Evolutionary conservation across 1,140 invertebrate genomes (phyloP).

Genomic region (Vollenhovia emeryi): DNA sequence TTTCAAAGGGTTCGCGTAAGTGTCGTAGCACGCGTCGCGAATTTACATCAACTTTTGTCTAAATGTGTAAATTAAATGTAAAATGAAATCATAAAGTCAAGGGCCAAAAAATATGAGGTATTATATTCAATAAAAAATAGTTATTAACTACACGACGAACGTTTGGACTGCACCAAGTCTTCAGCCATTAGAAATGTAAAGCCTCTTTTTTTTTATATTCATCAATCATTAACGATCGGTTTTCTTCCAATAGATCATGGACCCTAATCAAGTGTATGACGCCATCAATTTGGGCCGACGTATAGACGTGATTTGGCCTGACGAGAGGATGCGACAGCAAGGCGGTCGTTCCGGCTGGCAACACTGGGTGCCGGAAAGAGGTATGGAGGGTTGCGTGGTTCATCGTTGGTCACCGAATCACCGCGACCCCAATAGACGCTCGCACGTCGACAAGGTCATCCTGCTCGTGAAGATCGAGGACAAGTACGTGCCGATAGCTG

Average conservation of each 20-base stretch:
- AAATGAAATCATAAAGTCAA: no score
- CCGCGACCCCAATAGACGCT: constrained; percentile 92
- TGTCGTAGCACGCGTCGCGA: constrained; percentile 21
- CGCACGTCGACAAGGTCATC: constrained; percentile 96
- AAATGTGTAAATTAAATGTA: neutral
- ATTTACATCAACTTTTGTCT: neutral
- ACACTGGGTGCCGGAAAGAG: constrained; percentile 94
- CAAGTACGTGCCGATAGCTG: constrained; percentile 96
- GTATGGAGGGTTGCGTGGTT: constrained; percentile 96
- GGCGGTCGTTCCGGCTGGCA: constrained; percentile 95
- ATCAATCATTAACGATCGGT: neutral
- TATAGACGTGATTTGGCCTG: constrained; percentile 97
- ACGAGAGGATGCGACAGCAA: constrained; percentile 92
- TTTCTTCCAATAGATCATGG: constrained; percentile 87
- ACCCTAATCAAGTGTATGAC: constrained; percentile 93
- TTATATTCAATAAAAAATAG: no score
- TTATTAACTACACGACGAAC: no score
- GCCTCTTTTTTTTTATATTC: neutral
- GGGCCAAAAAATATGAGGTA: no score
- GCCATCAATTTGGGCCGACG: constrained; percentile 95
- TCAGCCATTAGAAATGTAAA: neutral
- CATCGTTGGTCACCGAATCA: constrained; percentile 97
- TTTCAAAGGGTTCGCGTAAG: constrained; percentile 87
- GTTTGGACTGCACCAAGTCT: no score
- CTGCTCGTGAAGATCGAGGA: constrained; percentile 96